Evolutionary conservation across 2,888 invertebrate genomes (phyloP).

Genomic region (Drosophila quinaria): DNA sequence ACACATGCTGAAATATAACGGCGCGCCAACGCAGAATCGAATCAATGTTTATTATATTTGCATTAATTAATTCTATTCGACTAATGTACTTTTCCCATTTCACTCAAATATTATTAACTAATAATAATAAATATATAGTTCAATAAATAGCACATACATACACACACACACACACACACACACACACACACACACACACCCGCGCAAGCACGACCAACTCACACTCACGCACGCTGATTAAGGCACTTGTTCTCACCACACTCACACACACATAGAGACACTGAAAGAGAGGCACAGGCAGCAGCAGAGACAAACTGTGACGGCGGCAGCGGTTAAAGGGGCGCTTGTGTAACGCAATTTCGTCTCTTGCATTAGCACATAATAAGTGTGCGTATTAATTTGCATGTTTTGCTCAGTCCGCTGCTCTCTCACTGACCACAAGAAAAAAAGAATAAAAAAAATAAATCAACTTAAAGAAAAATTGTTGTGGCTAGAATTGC

Average conservation of each 20-base stretch:
- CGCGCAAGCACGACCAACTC: slow-evolving; percentile 38
- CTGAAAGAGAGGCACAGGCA: slow-evolving; percentile 8
- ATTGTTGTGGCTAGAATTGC: slow-evolving; percentile 30
- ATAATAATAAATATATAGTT: slow-evolving; percentile 24
- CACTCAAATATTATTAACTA: slow-evolving; percentile 16
- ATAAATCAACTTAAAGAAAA: slow-evolving; percentile 24
- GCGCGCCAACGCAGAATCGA: slow-evolving; percentile 37
- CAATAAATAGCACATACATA: slow-evolving; percentile 43
- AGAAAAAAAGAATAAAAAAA: slow-evolving; percentile 30
- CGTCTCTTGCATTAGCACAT: slow-evolving; percentile 49
- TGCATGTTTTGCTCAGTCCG: slow-evolving; percentile 38
- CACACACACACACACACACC: slow-evolving; percentile 27
- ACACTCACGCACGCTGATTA: slow-evolving; percentile 51
- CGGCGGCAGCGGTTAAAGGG: slow-evolving; percentile 48
- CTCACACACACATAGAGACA: not conserved
- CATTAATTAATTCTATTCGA: slow-evolving; percentile 24
- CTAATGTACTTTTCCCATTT: slow-evolving; percentile 7
- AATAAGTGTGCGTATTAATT: slow-evolving; percentile 37
- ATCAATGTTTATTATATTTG: slow-evolving; percentile 33
- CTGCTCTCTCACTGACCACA: slow-evolving; percentile 39
- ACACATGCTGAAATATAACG: slow-evolving; percentile 5
- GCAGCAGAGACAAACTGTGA: slow-evolving; percentile 15
- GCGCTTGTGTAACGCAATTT: slow-evolving; percentile 78
- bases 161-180: too few relatives aligned
- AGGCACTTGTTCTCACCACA: slow-evolving; percentile 60